Percentiles rank a stretch among this genome's conserved stretches.
These are phyloP conservation scores for Agonopterix heracliana DNA, from an alignment of 2,888 invertebrate genomes.

Conservation along the genomic window DNA sequence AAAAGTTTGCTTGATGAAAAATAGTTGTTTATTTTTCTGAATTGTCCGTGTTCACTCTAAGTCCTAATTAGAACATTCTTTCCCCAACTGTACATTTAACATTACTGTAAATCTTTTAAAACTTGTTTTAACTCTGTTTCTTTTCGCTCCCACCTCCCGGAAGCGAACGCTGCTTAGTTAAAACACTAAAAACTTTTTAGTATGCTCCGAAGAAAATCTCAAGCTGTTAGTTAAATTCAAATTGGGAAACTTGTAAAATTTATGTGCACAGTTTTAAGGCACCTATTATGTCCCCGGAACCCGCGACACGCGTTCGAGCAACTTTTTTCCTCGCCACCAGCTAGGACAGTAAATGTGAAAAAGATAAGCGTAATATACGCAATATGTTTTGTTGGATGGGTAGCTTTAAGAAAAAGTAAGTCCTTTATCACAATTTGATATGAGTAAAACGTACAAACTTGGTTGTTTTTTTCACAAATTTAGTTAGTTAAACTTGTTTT, in stretches of 20 bases:
- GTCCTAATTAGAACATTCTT: no score
- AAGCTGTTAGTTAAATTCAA: slow-evolving; percentile 71
- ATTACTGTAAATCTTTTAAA: slow-evolving; percentile 24
- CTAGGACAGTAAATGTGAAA: slow-evolving; percentile 14
- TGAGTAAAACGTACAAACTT: no score
- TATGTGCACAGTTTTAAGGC: slow-evolving; percentile 63
- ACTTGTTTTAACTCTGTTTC: slow-evolving; percentile 38
- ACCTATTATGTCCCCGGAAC: slow-evolving; percentile 49
- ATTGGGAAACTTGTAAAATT: slow-evolving; percentile 69
- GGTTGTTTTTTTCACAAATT: no score
- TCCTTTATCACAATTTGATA: neutral
- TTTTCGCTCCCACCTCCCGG: slow-evolving; percentile 2
- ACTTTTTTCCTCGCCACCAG: slow-evolving; percentile 16
- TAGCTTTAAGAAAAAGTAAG: neutral
- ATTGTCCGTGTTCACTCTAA: no score
- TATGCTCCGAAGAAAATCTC: slow-evolving; percentile 55
- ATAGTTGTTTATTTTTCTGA: no score
- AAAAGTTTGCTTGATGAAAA: no score
- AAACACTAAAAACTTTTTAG: slow-evolving; percentile 56
- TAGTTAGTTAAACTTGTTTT: neutral
- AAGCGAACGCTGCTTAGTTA: slow-evolving; percentile 32
- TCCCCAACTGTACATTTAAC: neutral
- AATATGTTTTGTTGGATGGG: slow-evolving; percentile 3
- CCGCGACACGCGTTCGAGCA: slow-evolving; percentile 7
- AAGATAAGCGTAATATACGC: slow-evolving; percentile 10